phyloP scores from a whole-genome alignment of 2,113 vertebrate species.

The Daubentonia madagascariensis region DNA sequence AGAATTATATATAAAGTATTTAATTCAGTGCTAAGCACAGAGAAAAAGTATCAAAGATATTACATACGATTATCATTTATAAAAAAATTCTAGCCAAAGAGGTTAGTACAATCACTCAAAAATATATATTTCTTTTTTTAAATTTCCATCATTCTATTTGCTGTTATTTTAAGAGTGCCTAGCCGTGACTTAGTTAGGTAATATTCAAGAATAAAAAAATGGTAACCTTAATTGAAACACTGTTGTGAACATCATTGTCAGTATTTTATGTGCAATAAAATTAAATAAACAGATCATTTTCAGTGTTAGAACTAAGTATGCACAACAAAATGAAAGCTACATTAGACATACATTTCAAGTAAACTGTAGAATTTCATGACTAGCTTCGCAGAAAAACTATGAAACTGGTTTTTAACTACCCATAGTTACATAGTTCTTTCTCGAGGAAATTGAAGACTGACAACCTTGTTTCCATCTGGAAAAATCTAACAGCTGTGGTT shows the following conservation, averaged over 20 bases:
- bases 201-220: not conserved
- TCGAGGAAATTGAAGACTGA: constrained; percentile 67
- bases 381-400: not conserved
- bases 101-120: not conserved
- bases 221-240: not conserved
- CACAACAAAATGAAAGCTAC: not conserved
- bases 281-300: not conserved
- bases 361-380: constrained; percentile 15
- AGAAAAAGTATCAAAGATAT: not conserved
- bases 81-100: not conserved
- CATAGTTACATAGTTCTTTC: constrained; percentile 31
- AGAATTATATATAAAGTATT: not conserved
- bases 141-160: not conserved
- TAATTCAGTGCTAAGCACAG: not conserved
- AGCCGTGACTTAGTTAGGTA: not conserved
- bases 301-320: constrained; percentile 6
- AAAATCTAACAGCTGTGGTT: constrained; percentile 73
- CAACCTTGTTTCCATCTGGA: constrained; percentile 75
- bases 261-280: not conserved
- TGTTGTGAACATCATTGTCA: not conserved
- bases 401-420: constrained; percentile 48
- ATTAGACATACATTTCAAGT: not conserved
- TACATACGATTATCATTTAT: not conserved
- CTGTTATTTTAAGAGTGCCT: not conserved
- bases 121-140: not conserved